A percentile compares a stretch with the other conserved stretches of the same genome.
phyloP scores from a whole-genome alignment of 2,888 invertebrate genomes.

The Calameuta idolon region DNA sequence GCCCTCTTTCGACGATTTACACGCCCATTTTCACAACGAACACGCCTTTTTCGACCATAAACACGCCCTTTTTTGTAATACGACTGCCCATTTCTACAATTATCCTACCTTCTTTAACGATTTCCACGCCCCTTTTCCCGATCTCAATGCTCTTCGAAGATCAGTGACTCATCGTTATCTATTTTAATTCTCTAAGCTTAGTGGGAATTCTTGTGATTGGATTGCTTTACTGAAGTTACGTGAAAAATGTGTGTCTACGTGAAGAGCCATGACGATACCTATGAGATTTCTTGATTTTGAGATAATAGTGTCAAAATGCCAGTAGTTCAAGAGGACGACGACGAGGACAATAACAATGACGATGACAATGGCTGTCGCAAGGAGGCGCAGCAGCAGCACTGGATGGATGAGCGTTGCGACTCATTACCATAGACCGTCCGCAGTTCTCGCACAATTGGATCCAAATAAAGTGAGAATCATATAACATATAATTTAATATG shows the following conservation, averaged over 20 bases:
- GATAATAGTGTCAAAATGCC: background rate
- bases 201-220: background rate
- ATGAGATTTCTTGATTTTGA: background rate
- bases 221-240: background rate
- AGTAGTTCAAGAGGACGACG: constrained; percentile 4
- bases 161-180: background rate
- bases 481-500: background rate
- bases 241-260: background rate
- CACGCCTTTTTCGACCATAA: background rate
- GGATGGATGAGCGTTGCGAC: constrained; percentile 66
- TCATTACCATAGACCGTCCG: constrained; percentile 44
- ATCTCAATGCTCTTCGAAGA: background rate
- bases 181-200: background rate
- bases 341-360: constrained; percentile 1
- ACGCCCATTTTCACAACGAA: background rate
- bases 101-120: background rate
- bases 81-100: background rate
- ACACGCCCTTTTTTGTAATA: background rate
- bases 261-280: background rate
- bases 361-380: constrained; percentile 67
- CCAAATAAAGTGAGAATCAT: constrained; percentile 28
- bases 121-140: background rate
- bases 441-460: constrained; percentile 42
- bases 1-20: background rate
- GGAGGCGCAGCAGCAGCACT: constrained; percentile 76